Evolutionary conservation across 2,113 vertebrate species (phyloP), one percentile per base, ranked within the genome.

Genomic region (Takifugu flavidus): DNA sequence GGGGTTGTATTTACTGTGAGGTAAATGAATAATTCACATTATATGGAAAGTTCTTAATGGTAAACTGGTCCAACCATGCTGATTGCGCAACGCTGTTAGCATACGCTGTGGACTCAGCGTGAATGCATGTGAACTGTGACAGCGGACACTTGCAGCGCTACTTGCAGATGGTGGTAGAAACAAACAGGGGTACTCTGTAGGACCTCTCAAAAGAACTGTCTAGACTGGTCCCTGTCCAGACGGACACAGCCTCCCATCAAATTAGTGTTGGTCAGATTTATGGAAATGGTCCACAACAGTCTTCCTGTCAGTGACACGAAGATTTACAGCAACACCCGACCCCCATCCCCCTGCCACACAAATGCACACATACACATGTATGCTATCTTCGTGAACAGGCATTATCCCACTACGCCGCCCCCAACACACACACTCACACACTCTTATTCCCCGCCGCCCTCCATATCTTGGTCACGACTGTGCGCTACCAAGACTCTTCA

Each of bases 241-340:
- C 96, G 98, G 94, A 96, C 97, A 96, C 95, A 95, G 94, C 94
- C 94, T 95, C 95, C 94, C 94, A 98, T 99, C 95, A 98, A 98
- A 98, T 98, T 95, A 95, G 94, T 86, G 93, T 96, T 96, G 96
- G 95, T 97, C 95, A 98, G 95, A 96, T 98, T 98, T 98, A 98
- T 98, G 95, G 94, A 96, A 95, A 98, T 95, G 94, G 93, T 93
- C 93, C 89, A 90, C 94, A 94, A 95, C 94, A 96, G 94, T 93
- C 93, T 96, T 95, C 94, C 94, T 96, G 94, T 97, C 94, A 95
- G 87, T 96, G 95, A 95, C 95, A 93, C 94, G 87, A 93, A 96
- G 95, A 99, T 99, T 99, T 98, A 98, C 89, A 93, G 92, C 90
- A 91, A 84, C 87, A 10, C 1, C 34, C 34, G 60, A 74, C 80